Evolutionary conservation across 1,140 invertebrate genomes (phyloP).

Genomic region (Odontomachus brunneus): DNA sequence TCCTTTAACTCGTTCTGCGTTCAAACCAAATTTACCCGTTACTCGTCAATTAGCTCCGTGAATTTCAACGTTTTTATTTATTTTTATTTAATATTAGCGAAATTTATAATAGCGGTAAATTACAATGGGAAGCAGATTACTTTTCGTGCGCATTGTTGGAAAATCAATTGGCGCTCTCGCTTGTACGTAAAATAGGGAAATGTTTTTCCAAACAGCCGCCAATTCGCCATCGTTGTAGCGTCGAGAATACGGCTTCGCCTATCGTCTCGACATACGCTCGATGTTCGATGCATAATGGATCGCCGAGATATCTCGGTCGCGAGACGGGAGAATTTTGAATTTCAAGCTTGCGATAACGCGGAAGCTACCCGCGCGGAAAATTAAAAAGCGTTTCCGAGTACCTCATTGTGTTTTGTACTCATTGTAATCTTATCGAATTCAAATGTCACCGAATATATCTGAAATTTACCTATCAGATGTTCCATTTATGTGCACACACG

Average conservation of each 20-base stretch:
- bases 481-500: not conserved
- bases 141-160: no score
- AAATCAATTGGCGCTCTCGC: no score
- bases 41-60: no score
- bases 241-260: not conserved
- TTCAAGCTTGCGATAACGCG: not conserved
- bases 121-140: not conserved
- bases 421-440: constrained; percentile 2
- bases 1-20: no score
- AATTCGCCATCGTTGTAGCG: not conserved
- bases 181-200: no score
- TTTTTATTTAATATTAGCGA: not conserved
- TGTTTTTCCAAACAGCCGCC: no score
- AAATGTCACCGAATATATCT: constrained; percentile 2
- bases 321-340: not conserved
- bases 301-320: constrained; percentile 1
- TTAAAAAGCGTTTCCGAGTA: constrained; percentile 16
- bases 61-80: no score
- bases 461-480: not conserved
- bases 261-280: not conserved
- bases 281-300: constrained; percentile 20
- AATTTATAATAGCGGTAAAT: not conserved
- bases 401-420: not conserved
- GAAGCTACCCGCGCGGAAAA: not conserved
- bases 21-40: no score